Conservation (phyloP, 64 coral and sea anemone species). For the Cladopsammia gracilis region DNA sequence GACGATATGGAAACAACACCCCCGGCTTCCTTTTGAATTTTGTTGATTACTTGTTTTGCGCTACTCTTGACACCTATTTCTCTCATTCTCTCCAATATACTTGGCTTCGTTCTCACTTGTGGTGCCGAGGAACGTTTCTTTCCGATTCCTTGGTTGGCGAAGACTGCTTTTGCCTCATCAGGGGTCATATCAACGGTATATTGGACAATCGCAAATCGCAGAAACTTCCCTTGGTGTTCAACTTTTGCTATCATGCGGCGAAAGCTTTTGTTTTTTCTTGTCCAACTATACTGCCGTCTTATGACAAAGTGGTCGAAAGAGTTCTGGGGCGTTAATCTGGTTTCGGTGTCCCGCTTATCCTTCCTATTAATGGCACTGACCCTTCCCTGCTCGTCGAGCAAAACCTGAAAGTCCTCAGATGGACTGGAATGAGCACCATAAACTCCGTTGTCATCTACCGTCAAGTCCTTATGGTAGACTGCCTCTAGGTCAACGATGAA, state of each 20-base stretch:
- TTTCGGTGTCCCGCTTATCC: background rate
- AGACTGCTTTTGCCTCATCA: background rate
- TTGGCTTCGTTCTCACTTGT: conserved; percentile 26
- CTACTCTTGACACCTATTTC: conserved; percentile 6
- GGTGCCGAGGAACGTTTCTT: background rate
- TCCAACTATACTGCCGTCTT: conserved; percentile 58
- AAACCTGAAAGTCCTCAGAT: conserved; percentile 23
- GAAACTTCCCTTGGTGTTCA: conserved; percentile 7
- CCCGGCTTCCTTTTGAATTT: conserved; percentile 67
- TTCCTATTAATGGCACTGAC: background rate
- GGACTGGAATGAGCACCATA: conserved; percentile 51
- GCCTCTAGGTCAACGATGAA: conserved; percentile 51
- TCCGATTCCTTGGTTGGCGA: background rate
- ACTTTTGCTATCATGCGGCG: conserved; percentile 34
- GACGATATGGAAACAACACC: conserved; percentile 47
- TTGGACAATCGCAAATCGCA: conserved; percentile 29
- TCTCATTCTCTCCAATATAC: conserved; percentile 45
- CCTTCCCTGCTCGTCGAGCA: background rate
- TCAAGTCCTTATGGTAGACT: conserved; percentile 34
- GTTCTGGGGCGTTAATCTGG: background rate
- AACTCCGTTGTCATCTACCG: conserved; percentile 47
- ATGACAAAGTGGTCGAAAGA: conserved; percentile 30
- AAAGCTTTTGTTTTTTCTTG: conserved; percentile 6
- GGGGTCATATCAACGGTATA: conserved; percentile 2
- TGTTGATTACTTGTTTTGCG: conserved; percentile 55